Percentiles rank a stretch among this genome's conserved stretches.
Evolutionary conservation across 23 tunicate species (phyloP).

Genomic region (Botrylloides violaceus): DNA sequence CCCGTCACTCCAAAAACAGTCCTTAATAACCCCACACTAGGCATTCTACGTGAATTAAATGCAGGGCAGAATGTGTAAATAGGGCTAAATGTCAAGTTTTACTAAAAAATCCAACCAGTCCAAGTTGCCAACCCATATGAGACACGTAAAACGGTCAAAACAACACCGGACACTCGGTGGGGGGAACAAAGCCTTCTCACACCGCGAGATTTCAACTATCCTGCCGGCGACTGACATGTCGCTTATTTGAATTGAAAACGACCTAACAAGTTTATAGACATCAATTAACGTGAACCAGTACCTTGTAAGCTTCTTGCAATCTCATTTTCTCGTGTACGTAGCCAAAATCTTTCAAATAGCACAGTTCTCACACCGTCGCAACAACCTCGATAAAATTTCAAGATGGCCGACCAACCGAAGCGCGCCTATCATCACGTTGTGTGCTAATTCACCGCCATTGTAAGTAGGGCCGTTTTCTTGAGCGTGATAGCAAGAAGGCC

Average conservation of each 20-base stretch:
- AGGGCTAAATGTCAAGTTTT: no score
- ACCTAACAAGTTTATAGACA: background rate
- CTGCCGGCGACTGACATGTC: background rate
- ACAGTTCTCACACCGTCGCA: background rate
- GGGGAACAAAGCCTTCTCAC: background rate
- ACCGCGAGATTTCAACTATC: background rate
- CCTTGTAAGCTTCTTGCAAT: background rate
- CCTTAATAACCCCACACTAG: no score
- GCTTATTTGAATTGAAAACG: background rate
- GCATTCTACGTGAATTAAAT: no score
- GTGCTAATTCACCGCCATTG: slow-evolving; percentile 19
- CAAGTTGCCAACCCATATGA: no score
- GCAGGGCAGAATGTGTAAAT: no score
- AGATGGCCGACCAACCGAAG: slow-evolving; percentile 21
- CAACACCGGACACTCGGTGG: no score
- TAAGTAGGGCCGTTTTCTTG: slow-evolving; percentile 16
- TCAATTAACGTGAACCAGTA: background rate
- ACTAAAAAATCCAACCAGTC: no score
- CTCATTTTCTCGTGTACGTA: background rate
- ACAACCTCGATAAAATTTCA: slow-evolving; percentile 15
- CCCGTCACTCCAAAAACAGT: no score
- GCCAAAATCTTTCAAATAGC: background rate
- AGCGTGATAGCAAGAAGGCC: no score
- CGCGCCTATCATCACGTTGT: slow-evolving; percentile 12
- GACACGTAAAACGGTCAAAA: no score